Conservation (phyloP, 2,113 vertebrate genomes). For the Pteropus alecto region DNA sequence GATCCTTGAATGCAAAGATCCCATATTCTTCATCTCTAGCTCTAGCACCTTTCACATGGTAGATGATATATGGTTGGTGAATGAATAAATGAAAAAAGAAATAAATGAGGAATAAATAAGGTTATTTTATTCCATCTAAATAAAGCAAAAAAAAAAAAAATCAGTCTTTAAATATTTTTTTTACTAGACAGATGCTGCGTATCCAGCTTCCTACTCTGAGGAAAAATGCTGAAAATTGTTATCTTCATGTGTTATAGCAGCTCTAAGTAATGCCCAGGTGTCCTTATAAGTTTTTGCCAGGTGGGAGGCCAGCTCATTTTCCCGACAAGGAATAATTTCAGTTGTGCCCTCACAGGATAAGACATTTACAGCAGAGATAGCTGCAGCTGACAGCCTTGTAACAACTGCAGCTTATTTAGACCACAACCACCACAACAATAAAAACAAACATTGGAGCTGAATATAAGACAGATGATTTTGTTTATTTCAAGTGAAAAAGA, state of each 20-base stretch:
- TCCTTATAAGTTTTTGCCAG: conserved; percentile 29
- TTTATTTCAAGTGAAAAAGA: conserved; percentile 80
- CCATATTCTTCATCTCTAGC: neutral
- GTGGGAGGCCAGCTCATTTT: conserved; percentile 27
- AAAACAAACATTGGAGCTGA: conserved; percentile 53
- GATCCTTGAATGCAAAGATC: neutral
- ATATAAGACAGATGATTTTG: conserved; percentile 76
- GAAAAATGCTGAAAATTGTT: conserved; percentile 17
- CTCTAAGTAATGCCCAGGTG: conserved; percentile 34
- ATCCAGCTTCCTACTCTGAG: neutral
- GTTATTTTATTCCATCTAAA: neutral
- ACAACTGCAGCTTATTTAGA: conserved; percentile 57
- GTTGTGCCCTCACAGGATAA: neutral
- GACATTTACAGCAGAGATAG: neutral
- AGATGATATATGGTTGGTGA: neutral
- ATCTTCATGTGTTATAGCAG: conserved; percentile 48
- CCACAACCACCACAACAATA: neutral
- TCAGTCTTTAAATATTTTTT: neutral
- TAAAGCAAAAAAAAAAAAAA: neutral
- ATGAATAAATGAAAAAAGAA: neutral
- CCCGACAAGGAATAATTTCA: neutral
- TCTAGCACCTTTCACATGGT: neutral
- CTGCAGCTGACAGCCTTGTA: conserved; percentile 38
- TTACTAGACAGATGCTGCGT: neutral
- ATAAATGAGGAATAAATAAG: neutral